Percentiles rank a stretch among this genome's conserved stretches.
Conservation (phyloP, 53 echinoderm and acorn worm genomes). For the Crossaster papposus region DNA sequence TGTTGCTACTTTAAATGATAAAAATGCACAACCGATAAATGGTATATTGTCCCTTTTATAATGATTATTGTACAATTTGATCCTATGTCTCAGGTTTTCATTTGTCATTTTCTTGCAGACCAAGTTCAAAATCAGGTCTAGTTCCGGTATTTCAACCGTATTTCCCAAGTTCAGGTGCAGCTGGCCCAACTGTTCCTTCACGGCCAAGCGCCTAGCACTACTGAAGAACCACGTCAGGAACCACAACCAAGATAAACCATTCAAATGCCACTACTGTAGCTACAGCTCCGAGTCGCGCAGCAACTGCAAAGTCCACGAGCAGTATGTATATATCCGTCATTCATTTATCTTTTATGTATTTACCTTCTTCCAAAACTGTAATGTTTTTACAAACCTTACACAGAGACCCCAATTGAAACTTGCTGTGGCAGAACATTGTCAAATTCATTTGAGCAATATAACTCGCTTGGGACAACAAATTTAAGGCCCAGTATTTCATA, state of each 20-base stretch:
- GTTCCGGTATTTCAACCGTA: not conserved
- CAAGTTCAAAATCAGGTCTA: not conserved
- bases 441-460: too few species aligned
- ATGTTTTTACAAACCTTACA: too few species aligned
- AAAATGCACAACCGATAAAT: too few species aligned
- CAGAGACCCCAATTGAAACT: too few species aligned
- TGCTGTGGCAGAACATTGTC: too few species aligned
- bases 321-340: slow-evolving; percentile 18
- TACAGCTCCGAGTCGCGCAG: slow-evolving; percentile 53
- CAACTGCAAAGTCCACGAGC: slow-evolving; percentile 56
- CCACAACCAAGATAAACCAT: slow-evolving; percentile 48
- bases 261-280: slow-evolving; percentile 50
- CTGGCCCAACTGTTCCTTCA: slow-evolving; percentile 44
- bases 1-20: too few species aligned
- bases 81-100: too few species aligned
- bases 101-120: not conserved
- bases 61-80: too few species aligned
- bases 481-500: too few species aligned
- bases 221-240: slow-evolving; percentile 54
- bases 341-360: not conserved
- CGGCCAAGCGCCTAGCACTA: slow-evolving; percentile 30
- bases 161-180: slow-evolving; percentile 47
- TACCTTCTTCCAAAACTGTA: too few species aligned
- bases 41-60: too few species aligned
- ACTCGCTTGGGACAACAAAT: too few species aligned